Evolutionary conservation across 2,113 vertebrate species (phyloP).

Genomic region (Symphodus melops): DNA sequence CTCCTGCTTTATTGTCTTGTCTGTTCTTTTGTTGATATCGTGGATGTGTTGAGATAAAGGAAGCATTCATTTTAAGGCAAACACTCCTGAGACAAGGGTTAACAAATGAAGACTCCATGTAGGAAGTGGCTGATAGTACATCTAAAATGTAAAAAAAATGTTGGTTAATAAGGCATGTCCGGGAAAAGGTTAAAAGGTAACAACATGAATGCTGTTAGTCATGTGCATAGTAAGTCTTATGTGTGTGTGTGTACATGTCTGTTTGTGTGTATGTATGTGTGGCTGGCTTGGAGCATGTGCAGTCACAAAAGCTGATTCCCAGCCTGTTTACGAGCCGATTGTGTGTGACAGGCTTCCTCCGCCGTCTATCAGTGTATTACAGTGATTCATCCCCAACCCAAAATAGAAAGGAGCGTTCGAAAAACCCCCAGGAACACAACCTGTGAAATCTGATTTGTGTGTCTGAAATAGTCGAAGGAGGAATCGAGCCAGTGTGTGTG

Average conservation of each 20-base stretch:
- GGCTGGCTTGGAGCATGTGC: slow-evolving; percentile 29
- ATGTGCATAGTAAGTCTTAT: background rate
- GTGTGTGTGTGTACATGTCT: background rate
- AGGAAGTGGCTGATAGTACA: too few relatives aligned
- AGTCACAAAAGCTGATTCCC: slow-evolving; percentile 46
- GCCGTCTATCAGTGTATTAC: slow-evolving; percentile 36
- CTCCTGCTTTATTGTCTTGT: too few relatives aligned
- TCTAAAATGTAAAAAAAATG: too few relatives aligned
- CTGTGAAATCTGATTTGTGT: slow-evolving; percentile 61
- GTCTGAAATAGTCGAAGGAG: slow-evolving; percentile 44
- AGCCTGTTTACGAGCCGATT: slow-evolving; percentile 42
- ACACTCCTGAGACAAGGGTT: too few relatives aligned
- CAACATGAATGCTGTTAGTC: background rate
- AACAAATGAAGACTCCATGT: too few relatives aligned
- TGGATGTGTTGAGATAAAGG: too few relatives aligned
- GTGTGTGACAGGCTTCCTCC: slow-evolving; percentile 56
- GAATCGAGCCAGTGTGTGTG: slow-evolving; percentile 33
- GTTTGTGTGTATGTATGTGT: background rate
- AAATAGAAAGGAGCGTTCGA: slow-evolving; percentile 47
- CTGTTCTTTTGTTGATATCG: too few relatives aligned
- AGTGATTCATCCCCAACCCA: slow-evolving; percentile 45
- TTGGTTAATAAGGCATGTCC: too few relatives aligned
- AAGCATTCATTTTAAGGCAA: too few relatives aligned
- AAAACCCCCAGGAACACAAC: slow-evolving; percentile 47
- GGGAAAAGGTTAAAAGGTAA: too few relatives aligned